Base-by-base conservation (phyloP, 2,888 invertebrate genomes). In the Ophion slaviceki region DNA sequence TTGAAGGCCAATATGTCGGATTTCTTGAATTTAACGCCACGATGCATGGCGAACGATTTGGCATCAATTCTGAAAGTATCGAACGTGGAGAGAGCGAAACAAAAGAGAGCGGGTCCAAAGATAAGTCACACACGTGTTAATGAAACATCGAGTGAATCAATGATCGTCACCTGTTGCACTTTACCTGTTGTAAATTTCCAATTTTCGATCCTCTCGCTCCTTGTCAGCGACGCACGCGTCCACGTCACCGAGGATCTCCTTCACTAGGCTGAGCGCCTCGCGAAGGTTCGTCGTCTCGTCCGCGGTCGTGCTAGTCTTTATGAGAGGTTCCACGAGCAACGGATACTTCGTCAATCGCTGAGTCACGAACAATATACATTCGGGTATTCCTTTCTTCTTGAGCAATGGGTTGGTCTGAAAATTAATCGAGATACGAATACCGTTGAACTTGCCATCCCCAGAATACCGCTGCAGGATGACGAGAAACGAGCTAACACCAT, bases 281-380 rank as follows among this genome's bases (percentile, higher is more conserved):
- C 97, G 96, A 85, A 99, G 93, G 88, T 97, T 95, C 89, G 98
- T 97, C 87, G 97, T 96, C 93, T 99, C 99, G 90, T 96, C 96
- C 92, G 97, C 97, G 88, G 97, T 97, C 88, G 97, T 97, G 7
- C 98, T 97, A 4, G 98, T 97, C 94, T 99, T 99, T 80, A 99
- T 96, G 66, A 99, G 94, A 1, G 98, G 98, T 92, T 99, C 99
- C 86, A 99, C 96, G 4, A 99, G 95, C 40, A 99, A 94, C 0
- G 99, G 99, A 94, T 99, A 99, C 92, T 99, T 99, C 17, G 99
- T 99, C 66, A 99, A 95, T 88, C 99, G 95, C 94, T 99, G 99
- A 0, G 99, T 99, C 17, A 99, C 99, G 94, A 99, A 98, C 82
- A 99, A 94, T 90, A 99, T 98, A 93, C 99, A 99, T 94, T 99